Evolutionary conservation across 2,113 vertebrate species (phyloP), one percentile per base, ranked within the genome.

Genomic region (Pomatorhinus ruficollis): DNA sequence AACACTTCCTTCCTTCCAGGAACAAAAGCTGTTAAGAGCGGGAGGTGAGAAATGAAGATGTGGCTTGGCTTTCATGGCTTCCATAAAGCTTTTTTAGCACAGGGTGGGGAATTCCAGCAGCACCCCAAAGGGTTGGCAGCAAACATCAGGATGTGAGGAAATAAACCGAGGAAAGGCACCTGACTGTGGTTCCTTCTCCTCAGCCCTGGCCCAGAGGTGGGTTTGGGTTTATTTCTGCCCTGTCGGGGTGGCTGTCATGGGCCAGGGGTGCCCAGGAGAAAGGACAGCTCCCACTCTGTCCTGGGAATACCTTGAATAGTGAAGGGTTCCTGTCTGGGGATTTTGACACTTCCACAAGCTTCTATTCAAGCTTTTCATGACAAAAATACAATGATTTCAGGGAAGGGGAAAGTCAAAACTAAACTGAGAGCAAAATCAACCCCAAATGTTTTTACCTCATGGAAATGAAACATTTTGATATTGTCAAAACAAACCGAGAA

Each of bases 401-500:
- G 66, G 10, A n/a, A 87, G 92, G 54, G 22, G 59, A 82, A 96
- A 96, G 79, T 83, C 82, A 80, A 88, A 76, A 65, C 63, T 28
- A 69, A 87, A 83, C 66, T 4, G 59, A 84, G 82, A 95, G 66
- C 42, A 93, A 87, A 91, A 78, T 61, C 45, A 87, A 63, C 76
- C 82, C 71, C 16, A 39, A 97, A 76, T 95, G 95, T 95, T 96
- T 95, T 87, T 91, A 80, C 75, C 63, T 97, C 87, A 94, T 91
- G 93, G 71, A 96, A 96, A 94, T 93, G 92, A 96, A 97, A 80
- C 87, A 95, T 93, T 96, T 76, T 85, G 91, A 69, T 89, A 20
- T 39, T 96, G 95, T 97, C 95, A 95, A 96, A 97, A 96, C 93
- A 95, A 91, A 90, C 30, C 0, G 4, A 88, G 91, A 47, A 57